Percentiles rank a stretch among this genome's conserved stretches.
Evolutionary conservation across 2,888 invertebrate genomes (phyloP).

Genomic region (Axea sp.): DNA sequence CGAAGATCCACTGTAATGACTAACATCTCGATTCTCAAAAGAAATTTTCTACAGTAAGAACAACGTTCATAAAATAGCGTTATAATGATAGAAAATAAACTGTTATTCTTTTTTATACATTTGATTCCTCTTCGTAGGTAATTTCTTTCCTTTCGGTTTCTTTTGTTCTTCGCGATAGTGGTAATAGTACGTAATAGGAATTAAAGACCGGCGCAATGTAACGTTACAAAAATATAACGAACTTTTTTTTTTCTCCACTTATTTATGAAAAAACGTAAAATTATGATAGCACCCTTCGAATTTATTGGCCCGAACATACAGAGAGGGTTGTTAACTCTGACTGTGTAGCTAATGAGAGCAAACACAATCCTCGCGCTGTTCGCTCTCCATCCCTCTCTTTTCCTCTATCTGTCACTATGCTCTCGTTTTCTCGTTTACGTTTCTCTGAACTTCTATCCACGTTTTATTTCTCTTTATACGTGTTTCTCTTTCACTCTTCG

Average conservation of each 20-base stretch:
- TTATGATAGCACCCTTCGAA: constrained; percentile 52
- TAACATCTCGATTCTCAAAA: no score
- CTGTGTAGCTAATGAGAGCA: constrained; percentile 69
- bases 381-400: constrained; percentile 36
- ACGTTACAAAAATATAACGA: constrained; percentile 8
- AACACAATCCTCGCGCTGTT: constrained; percentile 64
- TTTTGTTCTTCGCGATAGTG: no score
- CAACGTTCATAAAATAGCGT: no score
- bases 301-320: constrained; percentile 57
- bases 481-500: constrained; percentile 53
- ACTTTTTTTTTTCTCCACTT: not conserved
- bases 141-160: no score
- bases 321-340: constrained; percentile 67
- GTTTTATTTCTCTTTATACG: constrained; percentile 56
- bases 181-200: no score
- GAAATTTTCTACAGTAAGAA: no score
- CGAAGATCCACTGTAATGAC: no score
- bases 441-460: constrained; percentile 28
- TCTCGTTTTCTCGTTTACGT: constrained; percentile 46
- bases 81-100: no score
- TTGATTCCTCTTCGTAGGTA: no score
- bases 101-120: no score
- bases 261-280: constrained; percentile 26
- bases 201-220: not conserved
- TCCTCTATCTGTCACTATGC: constrained; percentile 41